Conservation (phyloP, 2,113 vertebrate genomes). For the Podarcis raffonei region DNA sequence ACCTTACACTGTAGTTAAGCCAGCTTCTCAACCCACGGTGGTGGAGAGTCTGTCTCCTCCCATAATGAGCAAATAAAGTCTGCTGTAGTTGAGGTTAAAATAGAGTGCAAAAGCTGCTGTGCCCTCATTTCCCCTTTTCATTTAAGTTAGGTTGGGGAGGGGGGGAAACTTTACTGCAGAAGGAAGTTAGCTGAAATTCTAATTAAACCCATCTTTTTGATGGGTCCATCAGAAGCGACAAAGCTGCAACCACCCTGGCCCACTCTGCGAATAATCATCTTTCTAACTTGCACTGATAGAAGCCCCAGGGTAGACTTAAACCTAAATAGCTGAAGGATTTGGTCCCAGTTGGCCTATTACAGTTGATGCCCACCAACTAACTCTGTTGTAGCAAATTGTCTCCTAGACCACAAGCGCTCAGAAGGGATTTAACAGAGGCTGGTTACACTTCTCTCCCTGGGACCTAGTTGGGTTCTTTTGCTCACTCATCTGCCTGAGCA, state of each 20-base stretch:
- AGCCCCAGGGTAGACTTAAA: not conserved
- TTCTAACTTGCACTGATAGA: not conserved
- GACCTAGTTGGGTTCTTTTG: not conserved
- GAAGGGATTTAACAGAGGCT: not conserved
- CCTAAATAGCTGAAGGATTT: not conserved
- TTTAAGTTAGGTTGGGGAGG: not conserved
- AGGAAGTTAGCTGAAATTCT: slow-evolving; percentile 8
- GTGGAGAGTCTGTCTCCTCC: not conserved
- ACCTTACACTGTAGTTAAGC: no score
- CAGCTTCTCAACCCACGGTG: no score
- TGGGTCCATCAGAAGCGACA: not conserved
- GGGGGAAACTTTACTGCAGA: not conserved
- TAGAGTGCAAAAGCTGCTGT: not conserved
- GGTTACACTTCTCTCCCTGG: not conserved
- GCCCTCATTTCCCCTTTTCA: slow-evolving; percentile 9
- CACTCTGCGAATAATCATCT: not conserved
- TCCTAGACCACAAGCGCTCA: not conserved
- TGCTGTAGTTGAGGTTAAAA: slow-evolving; percentile 9
- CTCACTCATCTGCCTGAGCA: accelerated
- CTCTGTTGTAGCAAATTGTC: slow-evolving; percentile 17
- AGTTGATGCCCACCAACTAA: not conserved
- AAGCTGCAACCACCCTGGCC: not conserved
- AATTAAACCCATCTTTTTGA: slow-evolving; percentile 6
- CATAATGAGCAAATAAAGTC: not conserved
- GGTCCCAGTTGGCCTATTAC: not conserved